Conservation (phyloP, 2,888 invertebrate genomes). For the Rhamphomyia laevipes region DNA sequence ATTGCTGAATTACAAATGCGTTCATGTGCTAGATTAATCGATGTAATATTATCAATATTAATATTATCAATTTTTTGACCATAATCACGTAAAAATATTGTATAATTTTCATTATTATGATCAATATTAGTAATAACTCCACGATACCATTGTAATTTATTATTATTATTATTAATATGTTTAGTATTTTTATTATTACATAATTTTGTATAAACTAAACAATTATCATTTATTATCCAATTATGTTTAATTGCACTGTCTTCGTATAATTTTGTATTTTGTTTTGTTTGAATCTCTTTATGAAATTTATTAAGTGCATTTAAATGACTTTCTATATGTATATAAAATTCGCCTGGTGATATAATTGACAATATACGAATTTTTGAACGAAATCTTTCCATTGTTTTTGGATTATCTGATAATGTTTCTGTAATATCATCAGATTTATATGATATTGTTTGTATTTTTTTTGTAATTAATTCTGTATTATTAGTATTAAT, state of each 20-base stretch:
- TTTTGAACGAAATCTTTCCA: too few species aligned
- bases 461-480: too few species aligned
- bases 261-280: slow-evolving; percentile 5
- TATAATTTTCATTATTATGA: slow-evolving; percentile 13
- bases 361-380: slow-evolving; percentile 37
- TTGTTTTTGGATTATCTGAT: too few species aligned
- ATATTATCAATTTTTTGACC: slow-evolving; percentile 46
- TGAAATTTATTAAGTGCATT: slow-evolving; percentile 40
- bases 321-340: slow-evolving; percentile 41
- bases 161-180: slow-evolving; percentile 40
- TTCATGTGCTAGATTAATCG: slow-evolving; percentile 42
- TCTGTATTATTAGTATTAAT: too few species aligned
- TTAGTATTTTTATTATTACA: too few species aligned
- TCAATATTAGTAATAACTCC: slow-evolving; percentile 33
- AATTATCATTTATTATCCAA: slow-evolving; percentile 44
- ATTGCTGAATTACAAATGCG: slow-evolving; percentile 45
- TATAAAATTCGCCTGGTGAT: slow-evolving; percentile 49
- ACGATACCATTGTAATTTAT: slow-evolving; percentile 54
- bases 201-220: slow-evolving; percentile 38
- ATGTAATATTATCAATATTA: slow-evolving; percentile 35
- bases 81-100: slow-evolving; percentile 52
- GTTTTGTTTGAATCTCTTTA: slow-evolving; percentile 40
- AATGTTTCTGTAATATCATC: too few species aligned
- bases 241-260: slow-evolving; percentile 8
- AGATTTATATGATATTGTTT: too few species aligned